Evolutionary conservation across 2,797 vertebrate genomes (phyloP), one percentile per base, ranked within the genome.

Genomic region (Onychomys leucogaster): DNA sequence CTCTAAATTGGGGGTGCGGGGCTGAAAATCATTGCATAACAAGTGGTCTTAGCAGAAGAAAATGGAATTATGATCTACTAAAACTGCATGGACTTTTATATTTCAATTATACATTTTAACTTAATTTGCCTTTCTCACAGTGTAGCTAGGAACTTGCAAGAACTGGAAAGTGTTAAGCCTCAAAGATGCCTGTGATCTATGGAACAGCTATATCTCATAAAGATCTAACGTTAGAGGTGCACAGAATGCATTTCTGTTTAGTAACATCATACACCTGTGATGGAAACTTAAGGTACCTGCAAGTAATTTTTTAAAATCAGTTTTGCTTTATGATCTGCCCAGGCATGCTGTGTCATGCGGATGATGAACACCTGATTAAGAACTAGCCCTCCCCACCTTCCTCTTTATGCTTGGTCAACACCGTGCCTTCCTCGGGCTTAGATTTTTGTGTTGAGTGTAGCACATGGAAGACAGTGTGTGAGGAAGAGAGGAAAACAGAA

Each of bases 351-450:
- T 63, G 37, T 77, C 82, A 81, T 57, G 34, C 14, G 4, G 77
- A 32, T 71, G 63, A n/a, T 10, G 34, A 55, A 29, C 9, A 19
- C 32, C 75, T 34, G 57, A 84, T 83, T 46, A 86, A 91, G 49
- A 89, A 23, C 41, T 65, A 10, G 7, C n/a, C 76, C 32, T 19
- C 25, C 32, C 61, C 81, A 61, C 12, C 46, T 34, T 71, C 9
- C 81, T 91, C 84, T 77, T 78, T 16, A 65, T 37, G 67, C 14
- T 87, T 34, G 82, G 90, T 94, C 91, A 87, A 92, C 94, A 87
- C 75, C 43, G 46, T 92, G 90, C 85, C 37, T 46, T 78, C 46
- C 9, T 23, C 21, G 69, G 57, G 23, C 95, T 88, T 32, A 0
- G 5, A 67, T 88, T 97, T 94, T 94, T 69, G 37, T 81, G 59